These are phyloP conservation scores for Eilema caniola DNA, from an alignment of 2,888 invertebrate species.

Conservation along the genomic window DNA sequence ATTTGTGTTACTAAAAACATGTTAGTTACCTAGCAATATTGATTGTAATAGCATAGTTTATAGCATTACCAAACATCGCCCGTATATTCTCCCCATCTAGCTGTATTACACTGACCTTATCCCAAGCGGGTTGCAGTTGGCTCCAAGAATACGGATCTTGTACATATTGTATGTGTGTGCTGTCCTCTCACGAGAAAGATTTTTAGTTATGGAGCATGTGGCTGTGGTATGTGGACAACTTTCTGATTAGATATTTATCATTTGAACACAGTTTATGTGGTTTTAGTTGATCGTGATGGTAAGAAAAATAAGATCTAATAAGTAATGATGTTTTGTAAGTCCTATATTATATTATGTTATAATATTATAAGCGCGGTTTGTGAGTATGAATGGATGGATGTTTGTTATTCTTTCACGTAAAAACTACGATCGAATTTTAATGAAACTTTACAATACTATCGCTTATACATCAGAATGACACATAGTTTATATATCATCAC, in stretches of 20 bases:
- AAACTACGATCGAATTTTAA: no score
- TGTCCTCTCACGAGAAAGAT: slow-evolving; percentile 16
- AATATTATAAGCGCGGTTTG: no score
- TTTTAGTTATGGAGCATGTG: neutral
- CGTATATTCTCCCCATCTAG: neutral
- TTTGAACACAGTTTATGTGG: neutral
- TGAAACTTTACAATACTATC: no score
- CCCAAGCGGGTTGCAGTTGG: slow-evolving; percentile 17
- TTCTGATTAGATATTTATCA: neutral
- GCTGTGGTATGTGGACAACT: neutral
- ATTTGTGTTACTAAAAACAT: neutral
- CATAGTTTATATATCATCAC: no score
- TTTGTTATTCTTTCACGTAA: no score
- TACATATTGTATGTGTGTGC: slow-evolving; percentile 15
- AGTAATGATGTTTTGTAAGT: no score
- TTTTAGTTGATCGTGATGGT: neutral
- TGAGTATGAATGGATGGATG: no score
- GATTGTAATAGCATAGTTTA: no score
- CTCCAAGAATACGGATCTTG: slow-evolving; percentile 1
- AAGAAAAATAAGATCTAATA: neutral
- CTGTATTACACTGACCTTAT: slow-evolving; percentile 10
- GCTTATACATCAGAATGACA: no score
- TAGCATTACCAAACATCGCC: neutral
- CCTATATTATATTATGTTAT: no score
- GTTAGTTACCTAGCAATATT: neutral